phyloP scores from a whole-genome alignment of 2,113 vertebrate species.

The Glaucomys volans region DNA sequence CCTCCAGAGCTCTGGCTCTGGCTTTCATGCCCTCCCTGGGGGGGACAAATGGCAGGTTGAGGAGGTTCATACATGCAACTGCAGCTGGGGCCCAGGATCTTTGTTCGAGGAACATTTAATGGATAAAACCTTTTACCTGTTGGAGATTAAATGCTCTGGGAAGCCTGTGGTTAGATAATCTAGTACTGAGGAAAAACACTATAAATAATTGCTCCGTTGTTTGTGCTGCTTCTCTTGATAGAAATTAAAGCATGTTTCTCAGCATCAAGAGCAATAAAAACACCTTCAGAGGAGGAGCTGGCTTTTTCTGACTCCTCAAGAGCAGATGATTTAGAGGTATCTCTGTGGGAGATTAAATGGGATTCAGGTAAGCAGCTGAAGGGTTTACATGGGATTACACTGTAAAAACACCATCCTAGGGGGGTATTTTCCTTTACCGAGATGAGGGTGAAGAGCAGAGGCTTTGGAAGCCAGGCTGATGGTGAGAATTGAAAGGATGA shows the following conservation, averaged over 20 bases:
- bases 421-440: conserved; percentile 50
- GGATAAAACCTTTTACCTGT: conserved; percentile 58
- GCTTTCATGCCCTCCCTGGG: background rate
- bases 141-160: conserved; percentile 56
- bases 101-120: conserved; percentile 12
- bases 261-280: conserved; percentile 60
- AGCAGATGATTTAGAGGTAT: conserved; percentile 59
- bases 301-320: conserved; percentile 23
- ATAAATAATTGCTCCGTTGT: conserved; percentile 57
- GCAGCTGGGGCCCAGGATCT: background rate
- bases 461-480: background rate
- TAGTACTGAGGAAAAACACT: background rate
- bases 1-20: no score
- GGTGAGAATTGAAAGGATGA: background rate
- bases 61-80: background rate
- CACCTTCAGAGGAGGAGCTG: conserved; percentile 20
- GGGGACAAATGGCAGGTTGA: background rate
- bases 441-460: background rate
- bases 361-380: conserved; percentile 80
- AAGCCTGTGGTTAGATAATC: conserved; percentile 69
- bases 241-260: conserved; percentile 63
- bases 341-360: conserved; percentile 74
- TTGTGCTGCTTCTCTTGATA: conserved; percentile 40
- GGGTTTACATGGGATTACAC: conserved; percentile 69
- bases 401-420: conserved; percentile 36